Conservation (phyloP, 2,113 vertebrate genomes). For the Alectura lathami region DNA sequence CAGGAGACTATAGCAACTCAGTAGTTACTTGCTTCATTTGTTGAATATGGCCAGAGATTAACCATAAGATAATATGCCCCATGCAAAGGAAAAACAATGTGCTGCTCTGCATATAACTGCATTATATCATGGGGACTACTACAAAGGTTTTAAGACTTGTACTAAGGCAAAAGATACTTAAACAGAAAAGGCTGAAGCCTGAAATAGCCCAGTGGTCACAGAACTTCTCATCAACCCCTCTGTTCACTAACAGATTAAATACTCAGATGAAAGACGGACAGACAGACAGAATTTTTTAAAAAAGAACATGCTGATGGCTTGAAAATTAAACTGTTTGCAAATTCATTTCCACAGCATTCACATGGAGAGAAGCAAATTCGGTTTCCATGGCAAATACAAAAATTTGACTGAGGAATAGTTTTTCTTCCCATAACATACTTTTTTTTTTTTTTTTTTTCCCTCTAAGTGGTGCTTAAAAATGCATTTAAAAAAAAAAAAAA, state of each 20-base stretch:
- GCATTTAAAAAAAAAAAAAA: background rate
- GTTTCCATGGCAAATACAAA: background rate
- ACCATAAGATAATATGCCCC: background rate
- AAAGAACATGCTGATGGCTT: too few relatives aligned
- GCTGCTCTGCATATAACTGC: background rate
- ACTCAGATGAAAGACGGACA: background rate
- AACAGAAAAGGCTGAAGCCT: background rate
- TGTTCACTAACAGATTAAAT: background rate
- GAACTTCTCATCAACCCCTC: background rate
- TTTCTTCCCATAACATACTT: background rate
- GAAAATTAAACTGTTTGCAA: background rate
- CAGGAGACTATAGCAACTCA: background rate
- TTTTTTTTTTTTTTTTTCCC: background rate
- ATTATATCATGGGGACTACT: background rate
- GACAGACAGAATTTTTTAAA: background rate
- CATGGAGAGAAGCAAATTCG: background rate
- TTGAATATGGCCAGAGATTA: background rate
- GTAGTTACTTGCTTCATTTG: background rate
- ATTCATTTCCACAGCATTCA: background rate
- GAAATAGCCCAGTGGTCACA: background rate
- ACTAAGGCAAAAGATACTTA: background rate
- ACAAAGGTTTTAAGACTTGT: background rate
- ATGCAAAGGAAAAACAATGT: background rate
- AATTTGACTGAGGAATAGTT: background rate
- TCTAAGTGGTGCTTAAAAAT: background rate